phyloP scores from a whole-genome alignment of 1,140 invertebrate species.

The Conus ventricosus region DNA sequence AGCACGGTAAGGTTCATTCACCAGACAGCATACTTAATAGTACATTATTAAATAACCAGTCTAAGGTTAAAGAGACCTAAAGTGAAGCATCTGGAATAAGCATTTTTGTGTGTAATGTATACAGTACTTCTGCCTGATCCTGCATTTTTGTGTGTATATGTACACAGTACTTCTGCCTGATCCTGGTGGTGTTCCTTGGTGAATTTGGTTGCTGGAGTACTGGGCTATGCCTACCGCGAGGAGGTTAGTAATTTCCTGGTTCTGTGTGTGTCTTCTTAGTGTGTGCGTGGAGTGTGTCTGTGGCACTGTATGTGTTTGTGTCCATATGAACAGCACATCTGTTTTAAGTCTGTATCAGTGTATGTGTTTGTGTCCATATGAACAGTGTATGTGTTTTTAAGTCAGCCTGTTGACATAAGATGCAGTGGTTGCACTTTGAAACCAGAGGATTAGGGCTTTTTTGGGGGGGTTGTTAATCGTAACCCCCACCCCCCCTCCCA shows the following conservation, averaged over 20 bases:
- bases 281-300: not conserved
- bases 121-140: not conserved
- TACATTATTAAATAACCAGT: too few species aligned
- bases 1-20: too few species aligned
- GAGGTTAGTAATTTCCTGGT: slow-evolving; percentile 42
- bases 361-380: not conserved
- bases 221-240: slow-evolving; percentile 68
- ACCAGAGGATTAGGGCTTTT: too few species aligned
- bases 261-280: not conserved
- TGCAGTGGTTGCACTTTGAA: too few species aligned
- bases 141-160: slow-evolving; percentile 31
- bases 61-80: too few species aligned
- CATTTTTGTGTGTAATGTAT: too few species aligned
- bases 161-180: slow-evolving; percentile 69
- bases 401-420: too few species aligned
- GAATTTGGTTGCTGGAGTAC: slow-evolving; percentile 63
- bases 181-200: slow-evolving; percentile 68
- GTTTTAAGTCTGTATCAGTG: not conserved
- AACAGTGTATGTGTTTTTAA: not conserved
- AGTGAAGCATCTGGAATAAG: too few species aligned
- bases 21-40: too few species aligned
- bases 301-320: slow-evolving; percentile 4
- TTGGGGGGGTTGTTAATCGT: too few species aligned
- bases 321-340: too few species aligned
- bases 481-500: too few species aligned